Percentiles rank a stretch among this genome's conserved stretches.
phyloP scores from a whole-genome alignment of 2,113 vertebrate genomes.

The Hipposideros armiger region DNA sequence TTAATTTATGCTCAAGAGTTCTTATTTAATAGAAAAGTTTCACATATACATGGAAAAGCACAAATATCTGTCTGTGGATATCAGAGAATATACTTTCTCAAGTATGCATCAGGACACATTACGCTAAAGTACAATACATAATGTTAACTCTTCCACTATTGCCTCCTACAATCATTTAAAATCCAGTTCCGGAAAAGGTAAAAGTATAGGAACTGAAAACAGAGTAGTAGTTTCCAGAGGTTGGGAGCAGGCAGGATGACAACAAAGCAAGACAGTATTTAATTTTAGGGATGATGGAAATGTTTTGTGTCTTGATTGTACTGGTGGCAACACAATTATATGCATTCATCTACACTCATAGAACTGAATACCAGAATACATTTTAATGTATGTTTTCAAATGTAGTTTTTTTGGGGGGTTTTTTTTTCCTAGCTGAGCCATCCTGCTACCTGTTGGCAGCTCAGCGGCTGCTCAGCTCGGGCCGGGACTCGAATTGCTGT shows the following conservation, averaged over 20 bases:
- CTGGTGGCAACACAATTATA: not conserved
- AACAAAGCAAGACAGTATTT: not conserved
- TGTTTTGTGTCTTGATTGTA: not conserved
- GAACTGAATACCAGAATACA: not conserved
- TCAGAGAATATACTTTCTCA: slow-evolving; percentile 2
- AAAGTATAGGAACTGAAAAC: not conserved
- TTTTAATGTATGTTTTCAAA: not conserved
- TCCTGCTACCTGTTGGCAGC: no score
- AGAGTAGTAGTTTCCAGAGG: not conserved
- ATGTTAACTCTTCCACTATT: not conserved
- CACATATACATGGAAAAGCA: not conserved
- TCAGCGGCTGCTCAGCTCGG: no score
- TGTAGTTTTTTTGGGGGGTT: no score
- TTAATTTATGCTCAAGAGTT: slow-evolving; percentile 12
- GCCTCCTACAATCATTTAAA: slow-evolving; percentile 19
- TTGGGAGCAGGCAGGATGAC: not conserved
- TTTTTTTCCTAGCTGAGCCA: no score
- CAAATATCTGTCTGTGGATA: not conserved
- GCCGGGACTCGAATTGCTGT: no score
- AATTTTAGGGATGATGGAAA: slow-evolving; percentile 4
- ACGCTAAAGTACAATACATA: not conserved
- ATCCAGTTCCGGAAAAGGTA: not conserved
- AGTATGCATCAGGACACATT: not conserved
- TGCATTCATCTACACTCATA: not conserved
- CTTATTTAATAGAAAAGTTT: slow-evolving; percentile 43